phyloP scores from a whole-genome alignment of 2,797 vertebrate species.

The Brachyrhaphis roseni region DNA sequence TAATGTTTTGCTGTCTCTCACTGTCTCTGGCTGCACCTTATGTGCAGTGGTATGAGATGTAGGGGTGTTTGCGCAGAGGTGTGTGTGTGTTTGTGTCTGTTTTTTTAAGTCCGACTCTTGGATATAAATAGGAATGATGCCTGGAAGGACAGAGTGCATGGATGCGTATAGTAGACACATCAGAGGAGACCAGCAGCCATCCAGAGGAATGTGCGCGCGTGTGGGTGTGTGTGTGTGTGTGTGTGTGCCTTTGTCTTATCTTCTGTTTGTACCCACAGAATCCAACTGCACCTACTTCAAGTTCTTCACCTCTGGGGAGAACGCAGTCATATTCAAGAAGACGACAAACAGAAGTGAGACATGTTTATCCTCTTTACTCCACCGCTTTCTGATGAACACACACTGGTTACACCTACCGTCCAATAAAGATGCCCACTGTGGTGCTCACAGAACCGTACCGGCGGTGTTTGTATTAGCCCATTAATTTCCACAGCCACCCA shows the following conservation, averaged over 20 bases:
- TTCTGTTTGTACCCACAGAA: conserved; percentile 77
- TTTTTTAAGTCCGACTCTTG: conserved; percentile 62
- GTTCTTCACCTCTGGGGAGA: conserved; percentile 92
- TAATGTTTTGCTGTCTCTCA: conserved; percentile 55
- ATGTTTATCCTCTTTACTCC: conserved; percentile 8
- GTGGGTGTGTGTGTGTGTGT: conserved; percentile 14
- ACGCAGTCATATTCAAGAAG: conserved; percentile 88
- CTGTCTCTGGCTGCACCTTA: conserved; percentile 68
- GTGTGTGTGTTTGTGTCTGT: conserved; percentile 50
- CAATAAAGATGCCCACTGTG: conserved; percentile 49
- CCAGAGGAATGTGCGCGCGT: conserved; percentile 27
- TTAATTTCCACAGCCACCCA: conserved; percentile 58
- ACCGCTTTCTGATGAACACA: conserved; percentile 7
- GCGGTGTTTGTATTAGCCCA: conserved; percentile 51
- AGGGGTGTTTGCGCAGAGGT: conserved; percentile 33
- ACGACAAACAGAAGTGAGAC: conserved; percentile 87
- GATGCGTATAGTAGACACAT: conserved; percentile 69
- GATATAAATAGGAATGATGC: conserved; percentile 79
- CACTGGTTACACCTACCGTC: conserved; percentile 22
- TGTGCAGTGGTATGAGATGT: conserved; percentile 57
- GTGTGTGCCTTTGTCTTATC: conserved; percentile 39
- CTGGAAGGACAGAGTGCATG: conserved; percentile 71
- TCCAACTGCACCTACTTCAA: conserved; percentile 93
- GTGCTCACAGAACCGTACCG: conserved; percentile 32
- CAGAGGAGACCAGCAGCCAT: conserved; percentile 61